Base-by-base conservation (phyloP, 2,113 vertebrate genomes). In the Triplophysa dalaica region DNA sequence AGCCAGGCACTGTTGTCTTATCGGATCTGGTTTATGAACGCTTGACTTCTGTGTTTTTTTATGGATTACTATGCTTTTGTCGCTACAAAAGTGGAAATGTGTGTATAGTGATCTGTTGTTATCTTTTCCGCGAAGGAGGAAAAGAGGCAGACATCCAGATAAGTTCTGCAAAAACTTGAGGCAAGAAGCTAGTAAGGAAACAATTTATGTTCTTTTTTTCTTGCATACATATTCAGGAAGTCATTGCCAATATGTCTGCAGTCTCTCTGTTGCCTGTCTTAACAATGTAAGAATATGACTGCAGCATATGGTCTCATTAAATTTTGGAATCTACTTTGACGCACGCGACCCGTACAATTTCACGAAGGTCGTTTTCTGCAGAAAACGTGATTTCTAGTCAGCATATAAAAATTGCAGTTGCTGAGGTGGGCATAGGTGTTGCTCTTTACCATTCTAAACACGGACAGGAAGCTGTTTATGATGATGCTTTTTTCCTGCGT, bases 241-340 rank as follows among this genome's bases (percentile, higher is more conserved):
- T 26, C 58, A 17, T 8, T 19, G 9, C 22, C 45, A 58, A 38
- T 41, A 41, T 67, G 21, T 48, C 48, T 66, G 38, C 22, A n/a
- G 17, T 73, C 24, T 54, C 66, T 72, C 17, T 13, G 48, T 56
- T 29, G 77, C 70, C 77, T n/a, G 63, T 61, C 70, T 80, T 22
- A 56, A 78, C 70, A 75, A 81, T 52, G 56, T 70, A 84, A 79
- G 73, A 63, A 33, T 29, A 41, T 29, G 75, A 76, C 66, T 70
- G 70, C 58, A 13, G 75, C 83, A 81, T 84, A 81, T 69, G 82
- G 83, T 84, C 64, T 81, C 80, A 78, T 84, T 81, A 81, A 81
- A 84, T 45, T 22, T 33, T 50, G 45, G 56, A 74, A 68, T 76
- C 75, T 78, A 81, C 78, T 69, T 64, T 69, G 24, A 50, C 19